Evolutionary conservation across 2,113 vertebrate species (phyloP).

Genomic region (Hyaena hyaena): DNA sequence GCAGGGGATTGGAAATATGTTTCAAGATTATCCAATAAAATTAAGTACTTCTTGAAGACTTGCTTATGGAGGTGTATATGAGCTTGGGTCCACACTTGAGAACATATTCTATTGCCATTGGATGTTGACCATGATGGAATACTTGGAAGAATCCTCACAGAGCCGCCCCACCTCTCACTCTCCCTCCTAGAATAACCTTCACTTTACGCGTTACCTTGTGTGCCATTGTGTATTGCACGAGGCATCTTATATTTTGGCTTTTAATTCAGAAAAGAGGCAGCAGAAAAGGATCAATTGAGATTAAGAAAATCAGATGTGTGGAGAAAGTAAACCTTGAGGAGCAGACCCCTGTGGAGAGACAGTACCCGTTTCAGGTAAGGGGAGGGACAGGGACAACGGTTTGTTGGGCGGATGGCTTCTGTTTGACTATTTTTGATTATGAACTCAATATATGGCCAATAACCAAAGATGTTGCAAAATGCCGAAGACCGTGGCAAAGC

Average conservation of each 20-base stretch:
- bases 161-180: neutral
- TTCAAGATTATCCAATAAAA: neutral
- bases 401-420: neutral
- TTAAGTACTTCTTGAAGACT: neutral
- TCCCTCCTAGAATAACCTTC: neutral
- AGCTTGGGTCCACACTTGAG: neutral
- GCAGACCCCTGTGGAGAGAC: constrained; percentile 80
- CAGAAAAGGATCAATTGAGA: constrained; percentile 76
- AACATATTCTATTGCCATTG: neutral
- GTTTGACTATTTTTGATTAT: neutral
- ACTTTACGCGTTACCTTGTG: neutral
- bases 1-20: constrained; percentile 22
- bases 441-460: neutral
- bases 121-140: neutral
- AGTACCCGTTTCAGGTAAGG: constrained; percentile 85
- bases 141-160: neutral
- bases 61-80: neutral
- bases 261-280: constrained; percentile 83
- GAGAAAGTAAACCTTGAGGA: constrained; percentile 82
- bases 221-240: neutral
- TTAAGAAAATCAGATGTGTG: constrained; percentile 83
- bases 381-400: neutral
- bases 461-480: neutral
- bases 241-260: neutral
- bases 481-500: neutral